Evolutionary conservation across 2,113 vertebrate species (phyloP).

Genomic region (Brachyhypopomus occidentalis): DNA sequence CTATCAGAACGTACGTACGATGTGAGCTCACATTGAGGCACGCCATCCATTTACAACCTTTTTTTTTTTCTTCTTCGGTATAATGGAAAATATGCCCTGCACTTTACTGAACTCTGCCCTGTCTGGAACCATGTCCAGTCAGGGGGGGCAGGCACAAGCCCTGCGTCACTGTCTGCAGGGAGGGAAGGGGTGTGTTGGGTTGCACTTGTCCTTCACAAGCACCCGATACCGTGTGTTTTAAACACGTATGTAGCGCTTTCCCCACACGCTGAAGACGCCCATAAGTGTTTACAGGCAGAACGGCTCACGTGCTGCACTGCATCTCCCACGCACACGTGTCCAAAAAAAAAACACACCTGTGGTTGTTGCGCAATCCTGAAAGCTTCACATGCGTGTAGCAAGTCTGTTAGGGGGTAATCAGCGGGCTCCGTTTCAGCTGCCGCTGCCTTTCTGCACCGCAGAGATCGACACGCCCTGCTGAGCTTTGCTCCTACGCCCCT

Average conservation of each 20-base stretch:
- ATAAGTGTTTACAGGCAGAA: constrained; percentile 12
- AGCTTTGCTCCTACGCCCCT: neutral
- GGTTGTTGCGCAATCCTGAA: neutral
- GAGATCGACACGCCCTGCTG: neutral
- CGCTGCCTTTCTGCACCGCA: neutral
- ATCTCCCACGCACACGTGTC: neutral
- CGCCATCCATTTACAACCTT: neutral
- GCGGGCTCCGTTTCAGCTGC: neutral
- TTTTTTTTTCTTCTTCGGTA: neutral
- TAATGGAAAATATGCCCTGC: constrained; percentile 2
- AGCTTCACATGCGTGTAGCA: constrained; percentile 1
- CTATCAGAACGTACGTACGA: neutral
- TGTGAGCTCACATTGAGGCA: neutral
- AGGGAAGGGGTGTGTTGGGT: constrained; percentile 1
- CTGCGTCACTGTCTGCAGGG: neutral
- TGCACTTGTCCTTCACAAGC: constrained; percentile 20
- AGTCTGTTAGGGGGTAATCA: neutral
- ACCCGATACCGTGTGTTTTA: constrained; percentile 8
- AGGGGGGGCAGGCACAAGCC: neutral
- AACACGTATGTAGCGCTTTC: constrained; percentile 32
- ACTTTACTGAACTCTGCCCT: constrained; percentile 37
- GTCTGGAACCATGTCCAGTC: neutral
- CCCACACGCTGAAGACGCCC: neutral
- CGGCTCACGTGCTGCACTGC: neutral
- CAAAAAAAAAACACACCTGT: neutral